Base-by-base conservation (phyloP, 1,140 invertebrate species). In the Adoxophyes honmai region DNA sequence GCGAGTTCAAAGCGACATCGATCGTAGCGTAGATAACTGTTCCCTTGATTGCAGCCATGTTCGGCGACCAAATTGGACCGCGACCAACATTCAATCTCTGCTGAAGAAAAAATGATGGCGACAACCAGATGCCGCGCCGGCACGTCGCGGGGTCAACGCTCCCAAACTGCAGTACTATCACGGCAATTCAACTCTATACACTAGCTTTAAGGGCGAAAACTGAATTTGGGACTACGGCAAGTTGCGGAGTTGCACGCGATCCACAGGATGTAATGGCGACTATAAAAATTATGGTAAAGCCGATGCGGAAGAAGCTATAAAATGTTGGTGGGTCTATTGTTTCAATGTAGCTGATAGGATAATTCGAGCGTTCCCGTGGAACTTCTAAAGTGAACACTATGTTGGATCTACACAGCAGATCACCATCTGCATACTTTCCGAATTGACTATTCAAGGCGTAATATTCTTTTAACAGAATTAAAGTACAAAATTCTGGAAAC, bases 21-120 rank as follows among this genome's bases (percentile, higher is more conserved):
- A 44, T 44, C 39, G 18, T 16, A 9, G 14, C 4, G 33, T 9
- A 36, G 34, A 1, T 44, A 44, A 44, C 39, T 44, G 39, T 44
- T 18, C 16, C 39, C 21, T 3, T 28, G 21, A 28, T 28, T 28
- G 4, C 9, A 4, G 7, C 16, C 39, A 44, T 10, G 36, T 13
- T 38, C 38, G 38, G 21, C 21, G 39, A 18, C 39, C 15, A 44
- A 44, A 44, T 44, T 16, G 39, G 39, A 44, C 38, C 38, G 15
- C 16, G 39, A 44, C 38, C 38, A 39, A 44, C 39, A 44, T 18
- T 10, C 39, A 44, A 44, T 10, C 39, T 44, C 8, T 44, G 21
- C 18, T 44, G 16, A n/a, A 18, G 9, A 44, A 44, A 44, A 44
- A 44, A 39, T 8, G 39, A 44, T 18, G 39, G 16, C 39, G 39